Evolutionary conservation across 2,888 invertebrate species (phyloP).

Genomic region (Luperina testacea): DNA sequence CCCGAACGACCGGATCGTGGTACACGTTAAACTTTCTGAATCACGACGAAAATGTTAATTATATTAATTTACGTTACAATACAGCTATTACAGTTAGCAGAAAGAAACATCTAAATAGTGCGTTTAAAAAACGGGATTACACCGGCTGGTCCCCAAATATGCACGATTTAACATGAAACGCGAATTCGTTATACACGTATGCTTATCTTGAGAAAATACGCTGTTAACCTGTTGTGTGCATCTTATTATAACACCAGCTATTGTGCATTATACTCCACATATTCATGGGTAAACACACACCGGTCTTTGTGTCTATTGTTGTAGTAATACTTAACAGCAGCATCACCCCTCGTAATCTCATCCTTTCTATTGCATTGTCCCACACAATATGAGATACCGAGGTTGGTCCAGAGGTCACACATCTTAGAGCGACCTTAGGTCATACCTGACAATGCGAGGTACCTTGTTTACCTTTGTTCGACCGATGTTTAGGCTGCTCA

Average conservation of each 20-base stretch:
- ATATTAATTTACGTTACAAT: constrained; percentile 86
- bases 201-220: constrained; percentile 87
- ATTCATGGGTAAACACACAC: constrained; percentile 90
- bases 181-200: constrained; percentile 89
- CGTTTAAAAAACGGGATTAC: constrained; percentile 85
- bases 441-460: constrained; percentile 80
- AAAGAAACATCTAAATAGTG: constrained; percentile 87
- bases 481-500: constrained; percentile 78
- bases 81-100: constrained; percentile 79
- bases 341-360: constrained; percentile 87
- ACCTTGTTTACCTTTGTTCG: constrained; percentile 83
- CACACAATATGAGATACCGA: constrained; percentile 78
- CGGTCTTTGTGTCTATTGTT: constrained; percentile 87
- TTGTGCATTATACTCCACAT: constrained; percentile 86
- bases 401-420: constrained; percentile 84
- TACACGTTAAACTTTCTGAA: constrained; percentile 69
- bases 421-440: constrained; percentile 85
- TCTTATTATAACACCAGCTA: constrained; percentile 85
- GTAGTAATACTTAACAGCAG: constrained; percentile 88
- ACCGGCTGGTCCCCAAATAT: constrained; percentile 79
- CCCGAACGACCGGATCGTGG: constrained; percentile 67
- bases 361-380: constrained; percentile 82
- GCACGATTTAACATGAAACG: constrained; percentile 89
- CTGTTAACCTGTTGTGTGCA: constrained; percentile 87
- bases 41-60: constrained; percentile 77